Evolutionary conservation across 2,888 invertebrate genomes (phyloP), one percentile per base, ranked within the genome.

Genomic region (Epinotia demarniana): DNA sequence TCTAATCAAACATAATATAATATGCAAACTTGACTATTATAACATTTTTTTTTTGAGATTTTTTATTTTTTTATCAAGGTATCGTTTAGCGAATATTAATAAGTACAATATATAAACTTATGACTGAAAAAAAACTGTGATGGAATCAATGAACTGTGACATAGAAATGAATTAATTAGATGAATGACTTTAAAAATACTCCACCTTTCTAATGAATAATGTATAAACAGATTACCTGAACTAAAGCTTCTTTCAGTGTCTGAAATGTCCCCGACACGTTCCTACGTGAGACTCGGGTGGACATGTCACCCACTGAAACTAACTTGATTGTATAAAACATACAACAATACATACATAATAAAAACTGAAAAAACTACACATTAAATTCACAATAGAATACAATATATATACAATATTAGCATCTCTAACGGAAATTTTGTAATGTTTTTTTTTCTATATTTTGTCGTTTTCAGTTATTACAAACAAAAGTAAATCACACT

Each of bases 61-160:
- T 91, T 92, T 90, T 80, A 83, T 85, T 86, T 76, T 86, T 89
- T 88, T 88, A 80, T 89, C 84, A 86, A 87, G 85, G 88, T 90
- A 89, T 90, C 85, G 86, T 90, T 92, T 92, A 92, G 89, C 86
- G 89, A 93, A 93, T 92, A 93, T 90, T 89, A 89, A 92, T 93
- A 94, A 92, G 93, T 93, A 93, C 92, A 92, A 91, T 93, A 93
- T 86, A 91, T 88, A 88, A 86, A 90, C 89, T 89, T 90, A 92
- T 89, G 87, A 89, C 86, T 88, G 87, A 89, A 85, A 82, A 80
- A 87, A 88, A 79, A 80, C 78, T 80, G 80, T 79, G 80, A 85
- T 79, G 80, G 77, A 77, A 75, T 67, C 61, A 55, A 75, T 67
- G 75, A 75, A 62, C 71, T 62, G 71, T 75, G 75, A 75, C 75